Conservation (phyloP, 2,113 vertebrate genomes). For the Bos taurus region ARS-UCD2.0 NC_037340.1:55069001-55069500, state of each 20-base stretch:
- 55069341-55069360: not conserved
- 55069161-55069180: not conserved
- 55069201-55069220: not conserved
- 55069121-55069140: not conserved
- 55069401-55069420: not conserved
- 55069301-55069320: not conserved
- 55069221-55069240: not conserved
- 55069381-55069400: not conserved
- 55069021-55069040: not conserved
- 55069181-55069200: not conserved
- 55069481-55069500: not conserved
- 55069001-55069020: not conserved
- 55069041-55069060: too few species aligned
- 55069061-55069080: not conserved
- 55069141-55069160: not conserved
- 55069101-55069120: not conserved
- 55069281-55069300: not conserved
- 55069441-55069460: not conserved
- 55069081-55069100: not conserved
- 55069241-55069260: not conserved
- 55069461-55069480: not conserved
- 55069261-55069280: not conserved
- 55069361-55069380: not conserved
- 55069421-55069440: rapidly evolving
- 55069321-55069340: not conserved